A percentile compares a stretch with the other conserved stretches of the same genome.
These are phyloP conservation scores for Lycodopsis pacificus DNA, from an alignment of 2,797 vertebrate species.

Conservation along the genomic window DNA sequence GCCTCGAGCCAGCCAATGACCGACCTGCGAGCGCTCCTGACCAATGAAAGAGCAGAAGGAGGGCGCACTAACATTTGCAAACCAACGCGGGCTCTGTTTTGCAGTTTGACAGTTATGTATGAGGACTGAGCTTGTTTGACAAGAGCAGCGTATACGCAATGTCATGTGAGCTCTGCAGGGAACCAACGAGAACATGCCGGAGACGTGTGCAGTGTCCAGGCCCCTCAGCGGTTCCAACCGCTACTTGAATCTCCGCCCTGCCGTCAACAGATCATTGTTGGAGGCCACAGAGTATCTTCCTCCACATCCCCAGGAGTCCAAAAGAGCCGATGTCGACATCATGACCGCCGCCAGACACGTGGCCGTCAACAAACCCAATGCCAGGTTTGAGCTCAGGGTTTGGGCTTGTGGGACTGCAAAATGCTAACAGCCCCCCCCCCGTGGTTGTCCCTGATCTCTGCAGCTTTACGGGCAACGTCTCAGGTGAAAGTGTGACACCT, in stretches of 20 bases:
- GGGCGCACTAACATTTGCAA: background rate
- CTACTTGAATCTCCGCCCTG: background rate
- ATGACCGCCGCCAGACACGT: background rate
- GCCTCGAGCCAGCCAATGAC: background rate
- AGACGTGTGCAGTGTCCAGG: background rate
- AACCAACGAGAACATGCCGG: background rate
- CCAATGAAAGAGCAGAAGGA: background rate
- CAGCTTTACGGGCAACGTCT: background rate
- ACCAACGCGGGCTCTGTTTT: background rate
- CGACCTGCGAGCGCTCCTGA: background rate
- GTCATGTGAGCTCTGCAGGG: background rate
- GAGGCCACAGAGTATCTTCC: background rate
- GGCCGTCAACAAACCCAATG: too few species aligned
- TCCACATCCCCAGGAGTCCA: background rate
- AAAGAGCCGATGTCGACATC: background rate
- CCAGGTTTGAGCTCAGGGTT: too few species aligned
- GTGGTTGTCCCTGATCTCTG: background rate
- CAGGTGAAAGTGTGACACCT: background rate
- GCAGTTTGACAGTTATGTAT: background rate
- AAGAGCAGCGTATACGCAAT: background rate
- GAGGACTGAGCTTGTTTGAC: conserved; percentile 1
- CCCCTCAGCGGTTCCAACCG: background rate
- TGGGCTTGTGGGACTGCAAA: background rate
- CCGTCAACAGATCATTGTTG: background rate
- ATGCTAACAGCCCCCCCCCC: background rate